phyloP scores from a whole-genome alignment of 2,888 invertebrate genomes.

The Sinelater perroti region DNA sequence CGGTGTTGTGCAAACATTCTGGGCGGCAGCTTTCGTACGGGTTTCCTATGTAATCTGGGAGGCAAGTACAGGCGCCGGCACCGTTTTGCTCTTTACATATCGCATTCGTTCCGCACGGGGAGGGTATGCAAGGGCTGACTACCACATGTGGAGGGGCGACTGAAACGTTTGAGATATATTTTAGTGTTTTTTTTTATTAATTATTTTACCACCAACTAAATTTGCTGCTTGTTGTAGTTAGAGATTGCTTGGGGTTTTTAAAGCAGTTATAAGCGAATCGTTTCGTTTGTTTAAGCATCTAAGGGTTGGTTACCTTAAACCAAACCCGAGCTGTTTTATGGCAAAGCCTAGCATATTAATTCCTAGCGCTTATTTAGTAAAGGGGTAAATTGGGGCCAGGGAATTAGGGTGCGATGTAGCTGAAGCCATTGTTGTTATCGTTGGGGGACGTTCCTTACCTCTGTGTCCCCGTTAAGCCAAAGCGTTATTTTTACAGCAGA shows the following conservation, averaged over 20 bases:
- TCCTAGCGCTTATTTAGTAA: conserved; percentile 14
- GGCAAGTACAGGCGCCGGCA: conserved; percentile 77
- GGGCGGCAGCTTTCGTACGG: conserved; percentile 79
- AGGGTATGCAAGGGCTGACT: conserved; percentile 72
- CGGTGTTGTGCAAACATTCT: conserved; percentile 72
- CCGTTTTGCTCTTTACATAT: conserved; percentile 76
- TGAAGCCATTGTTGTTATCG: conserved; percentile 57
- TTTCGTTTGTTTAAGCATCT: conserved; percentile 18
- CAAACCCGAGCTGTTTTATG: conserved; percentile 23
- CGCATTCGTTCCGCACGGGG: conserved; percentile 74
- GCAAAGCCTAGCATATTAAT: conserved; percentile 30
- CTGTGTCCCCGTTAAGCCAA: conserved; percentile 43
- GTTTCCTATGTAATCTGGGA: conserved; percentile 77
- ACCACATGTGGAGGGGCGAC: conserved; percentile 54
- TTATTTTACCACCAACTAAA: conserved; percentile 39
- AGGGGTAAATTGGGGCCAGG: conserved; percentile 35
- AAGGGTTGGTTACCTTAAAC: conserved; percentile 10
- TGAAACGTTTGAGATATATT: conserved; percentile 31
- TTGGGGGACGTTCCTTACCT: conserved; percentile 59
- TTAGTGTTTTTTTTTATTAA: conserved; percentile 2
- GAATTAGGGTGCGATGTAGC: conserved; percentile 48
- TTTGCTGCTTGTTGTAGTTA: conserved; percentile 40
- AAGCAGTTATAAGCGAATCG: conserved; percentile 30
- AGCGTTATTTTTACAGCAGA: conserved; percentile 41
- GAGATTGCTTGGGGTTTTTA: conserved; percentile 29